Conservation (phyloP, 1,140 invertebrate genomes). For the Hydropsyche tenuis region DNA sequence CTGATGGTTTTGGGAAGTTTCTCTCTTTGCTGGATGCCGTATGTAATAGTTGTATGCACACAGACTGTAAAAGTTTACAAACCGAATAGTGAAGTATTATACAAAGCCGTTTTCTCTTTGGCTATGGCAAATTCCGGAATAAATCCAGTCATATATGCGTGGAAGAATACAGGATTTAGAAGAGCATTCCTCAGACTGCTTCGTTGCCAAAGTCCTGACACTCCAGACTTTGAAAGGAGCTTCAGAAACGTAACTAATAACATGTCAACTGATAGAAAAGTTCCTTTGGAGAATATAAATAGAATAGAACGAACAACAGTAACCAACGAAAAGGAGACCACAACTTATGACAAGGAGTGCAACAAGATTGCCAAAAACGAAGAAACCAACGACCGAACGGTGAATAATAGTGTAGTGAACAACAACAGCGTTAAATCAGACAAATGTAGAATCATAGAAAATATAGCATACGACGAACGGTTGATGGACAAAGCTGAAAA, state of each 20-base stretch:
- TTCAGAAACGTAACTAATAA: slow-evolving; percentile 52
- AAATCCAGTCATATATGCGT: slow-evolving; percentile 81
- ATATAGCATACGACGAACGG: slow-evolving; percentile 52
- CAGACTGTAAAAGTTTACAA: slow-evolving; percentile 62
- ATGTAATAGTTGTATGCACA: slow-evolving; percentile 70
- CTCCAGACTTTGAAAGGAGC: slow-evolving; percentile 55
- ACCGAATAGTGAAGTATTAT: slow-evolving; percentile 59
- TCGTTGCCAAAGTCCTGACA: slow-evolving; percentile 66
- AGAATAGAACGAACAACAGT: slow-evolving; percentile 9
- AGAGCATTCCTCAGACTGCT: slow-evolving; percentile 70
- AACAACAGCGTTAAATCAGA: slow-evolving; percentile 54
- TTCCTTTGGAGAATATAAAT: slow-evolving; percentile 46
- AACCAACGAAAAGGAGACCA: neutral
- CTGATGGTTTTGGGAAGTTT: slow-evolving; percentile 76
- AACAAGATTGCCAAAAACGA: slow-evolving; percentile 18
- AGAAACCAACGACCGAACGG: slow-evolving; percentile 53
- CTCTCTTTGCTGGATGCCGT: slow-evolving; percentile 78
- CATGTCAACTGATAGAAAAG: slow-evolving; percentile 35
- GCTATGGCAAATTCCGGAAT: slow-evolving; percentile 78
- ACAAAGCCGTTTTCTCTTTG: slow-evolving; percentile 73
- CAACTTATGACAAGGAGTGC: neutral
- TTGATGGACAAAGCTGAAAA: slow-evolving; percentile 52
- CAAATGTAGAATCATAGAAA: slow-evolving; percentile 54
- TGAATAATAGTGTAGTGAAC: slow-evolving; percentile 41
- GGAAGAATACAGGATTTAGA: slow-evolving; percentile 79